These are phyloP conservation scores for Coenonympha glycerion DNA, from an alignment of 2,888 invertebrate genomes.

Conservation along the genomic window DNA sequence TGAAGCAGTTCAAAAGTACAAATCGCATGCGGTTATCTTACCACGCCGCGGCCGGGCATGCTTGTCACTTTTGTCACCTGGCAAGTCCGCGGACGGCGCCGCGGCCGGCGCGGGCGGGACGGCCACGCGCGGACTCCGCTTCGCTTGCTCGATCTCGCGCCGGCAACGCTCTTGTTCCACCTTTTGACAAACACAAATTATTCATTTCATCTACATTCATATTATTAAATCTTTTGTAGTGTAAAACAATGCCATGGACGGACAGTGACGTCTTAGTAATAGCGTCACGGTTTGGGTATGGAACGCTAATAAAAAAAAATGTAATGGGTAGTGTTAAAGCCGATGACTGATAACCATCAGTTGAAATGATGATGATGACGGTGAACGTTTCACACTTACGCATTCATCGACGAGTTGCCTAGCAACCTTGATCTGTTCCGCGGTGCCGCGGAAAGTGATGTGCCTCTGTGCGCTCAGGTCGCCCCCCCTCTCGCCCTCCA, in stretches of 20 bases:
- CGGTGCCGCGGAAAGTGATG: slow-evolving; percentile 78
- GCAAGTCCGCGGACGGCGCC: slow-evolving; percentile 27
- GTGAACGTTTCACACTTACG: slow-evolving; percentile 57
- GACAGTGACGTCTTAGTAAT: no score
- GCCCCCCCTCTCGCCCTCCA: slow-evolving; percentile 58
- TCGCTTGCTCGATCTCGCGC: slow-evolving; percentile 61
- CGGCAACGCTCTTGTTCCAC: slow-evolving; percentile 65
- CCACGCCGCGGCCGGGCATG: slow-evolving; percentile 63
- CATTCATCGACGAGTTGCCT: slow-evolving; percentile 82
- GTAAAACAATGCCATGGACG: no score
- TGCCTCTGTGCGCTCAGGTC: slow-evolving; percentile 43
- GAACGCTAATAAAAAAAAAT: no score
- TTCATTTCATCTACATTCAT: no score
- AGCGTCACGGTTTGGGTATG: no score
- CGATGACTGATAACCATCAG: no score
- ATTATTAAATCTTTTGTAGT: no score
- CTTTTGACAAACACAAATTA: no score
- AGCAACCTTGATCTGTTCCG: slow-evolving; percentile 84
- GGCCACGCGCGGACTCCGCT: slow-evolving; percentile 50
- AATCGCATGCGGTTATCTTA: slow-evolving; percentile 68
- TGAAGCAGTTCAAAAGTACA: not conserved
- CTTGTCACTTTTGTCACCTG: slow-evolving; percentile 35
- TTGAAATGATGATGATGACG: not conserved
- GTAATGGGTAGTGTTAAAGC: no score
- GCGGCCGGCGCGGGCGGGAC: slow-evolving; percentile 25